Evolutionary conservation across 2,797 vertebrate species (phyloP).

Genomic region (Dryobates pubescens): DNA sequence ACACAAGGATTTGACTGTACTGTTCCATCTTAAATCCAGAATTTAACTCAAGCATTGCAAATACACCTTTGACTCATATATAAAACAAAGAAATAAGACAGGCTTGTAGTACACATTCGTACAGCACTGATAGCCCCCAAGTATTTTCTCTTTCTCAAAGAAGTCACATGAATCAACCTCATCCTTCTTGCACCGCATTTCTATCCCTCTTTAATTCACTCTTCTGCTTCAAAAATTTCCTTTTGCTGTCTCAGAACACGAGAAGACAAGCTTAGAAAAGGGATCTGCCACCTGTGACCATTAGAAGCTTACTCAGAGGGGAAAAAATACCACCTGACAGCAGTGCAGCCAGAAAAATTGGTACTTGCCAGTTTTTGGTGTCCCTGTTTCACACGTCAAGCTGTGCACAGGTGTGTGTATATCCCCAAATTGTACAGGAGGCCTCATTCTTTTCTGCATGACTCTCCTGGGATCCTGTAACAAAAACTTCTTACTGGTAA

Average conservation of each 20-base stretch:
- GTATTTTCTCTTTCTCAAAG: background rate
- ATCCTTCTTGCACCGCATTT: background rate
- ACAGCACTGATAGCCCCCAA: background rate
- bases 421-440: fast-evolving
- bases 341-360: background rate
- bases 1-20: background rate
- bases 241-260: background rate
- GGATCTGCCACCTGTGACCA: background rate
- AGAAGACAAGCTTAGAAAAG: background rate
- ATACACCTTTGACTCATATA: background rate
- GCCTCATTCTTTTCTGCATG: background rate
- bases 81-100: background rate
- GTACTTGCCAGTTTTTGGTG: background rate
- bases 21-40: background rate
- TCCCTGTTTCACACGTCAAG: background rate
- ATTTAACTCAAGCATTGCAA: slow-evolving; percentile 7
- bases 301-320: background rate
- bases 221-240: background rate
- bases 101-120: background rate
- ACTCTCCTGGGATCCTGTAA: background rate
- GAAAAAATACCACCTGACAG: background rate
- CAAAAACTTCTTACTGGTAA: background rate
- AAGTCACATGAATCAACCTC: background rate
- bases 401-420: fast-evolving
- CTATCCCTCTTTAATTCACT: background rate